A percentile compares a stretch with the other conserved stretches of the same genome.
phyloP scores from a whole-genome alignment of 1,140 invertebrate genomes.

The Papilio polyxenes region DNA sequence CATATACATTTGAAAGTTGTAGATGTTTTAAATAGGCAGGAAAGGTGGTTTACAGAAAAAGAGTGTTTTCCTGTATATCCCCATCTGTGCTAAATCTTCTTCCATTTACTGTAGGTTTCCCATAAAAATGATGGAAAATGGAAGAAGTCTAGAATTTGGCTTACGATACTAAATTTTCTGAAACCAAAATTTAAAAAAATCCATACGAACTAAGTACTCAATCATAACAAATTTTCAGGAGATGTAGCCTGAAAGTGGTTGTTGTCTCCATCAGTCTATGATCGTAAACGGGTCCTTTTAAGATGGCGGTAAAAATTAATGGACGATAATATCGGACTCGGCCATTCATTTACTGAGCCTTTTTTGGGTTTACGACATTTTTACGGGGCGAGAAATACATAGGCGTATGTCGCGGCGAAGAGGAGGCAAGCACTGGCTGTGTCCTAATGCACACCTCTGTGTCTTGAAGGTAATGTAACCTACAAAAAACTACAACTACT shows the following conservation, averaged over 20 bases:
- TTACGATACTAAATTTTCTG: too few species aligned
- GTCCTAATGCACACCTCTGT: not conserved
- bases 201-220: not conserved
- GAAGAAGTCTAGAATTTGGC: too few species aligned
- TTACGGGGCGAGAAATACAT: slow-evolving; percentile 36
- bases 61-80: too few species aligned
- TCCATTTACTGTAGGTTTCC: not conserved
- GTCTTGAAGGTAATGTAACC: not conserved
- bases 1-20: not conserved
- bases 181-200: not conserved
- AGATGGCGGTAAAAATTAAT: slow-evolving; percentile 48
- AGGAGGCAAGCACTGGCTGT: not conserved
- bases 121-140: too few species aligned
- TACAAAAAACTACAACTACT: too few species aligned
- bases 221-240: not conserved
- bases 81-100: too few species aligned
- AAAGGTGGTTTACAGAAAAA: not conserved
- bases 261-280: slow-evolving; percentile 35
- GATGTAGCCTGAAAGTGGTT: slow-evolving; percentile 32
- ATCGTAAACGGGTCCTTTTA: slow-evolving; percentile 43
- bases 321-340: slow-evolving; percentile 45
- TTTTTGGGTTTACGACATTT: slow-evolving; percentile 47
- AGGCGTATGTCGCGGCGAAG: not conserved
- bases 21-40: not conserved
- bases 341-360: slow-evolving; percentile 39